phyloP scores from a whole-genome alignment of 2,888 invertebrate genomes.

The Campoletis raptor region DNA sequence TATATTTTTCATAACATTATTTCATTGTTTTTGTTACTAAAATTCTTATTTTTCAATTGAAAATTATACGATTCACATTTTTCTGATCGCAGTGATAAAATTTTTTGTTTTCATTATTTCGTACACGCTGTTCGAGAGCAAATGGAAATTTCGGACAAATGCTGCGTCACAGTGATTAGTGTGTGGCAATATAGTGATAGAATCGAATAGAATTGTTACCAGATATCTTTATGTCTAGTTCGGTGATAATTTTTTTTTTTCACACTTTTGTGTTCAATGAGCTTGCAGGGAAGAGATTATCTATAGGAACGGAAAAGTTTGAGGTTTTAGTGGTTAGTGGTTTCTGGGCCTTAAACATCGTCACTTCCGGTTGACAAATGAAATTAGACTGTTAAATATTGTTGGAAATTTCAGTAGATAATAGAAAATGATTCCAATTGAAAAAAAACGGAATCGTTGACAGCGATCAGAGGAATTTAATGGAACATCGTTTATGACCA shows the following conservation, averaged over 20 bases:
- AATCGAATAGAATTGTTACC: neutral
- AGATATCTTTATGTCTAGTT: neutral
- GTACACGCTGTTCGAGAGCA: neutral
- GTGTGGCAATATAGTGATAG: neutral
- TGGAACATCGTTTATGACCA: neutral
- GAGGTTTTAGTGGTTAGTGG: neutral
- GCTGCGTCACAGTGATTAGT: conserved; percentile 17
- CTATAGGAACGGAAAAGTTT: neutral
- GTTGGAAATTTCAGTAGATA: neutral
- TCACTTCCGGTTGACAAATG: neutral
- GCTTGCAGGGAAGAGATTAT: neutral
- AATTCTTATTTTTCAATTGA: neutral
- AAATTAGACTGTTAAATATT: neutral
- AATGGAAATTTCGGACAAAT: neutral
- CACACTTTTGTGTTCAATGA: neutral
- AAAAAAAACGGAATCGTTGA: neutral
- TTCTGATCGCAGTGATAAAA: neutral
- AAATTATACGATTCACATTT: neutral
- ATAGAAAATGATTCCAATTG: neutral
- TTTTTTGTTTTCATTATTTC: neutral
- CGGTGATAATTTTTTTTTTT: neutral
- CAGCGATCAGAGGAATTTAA: neutral
- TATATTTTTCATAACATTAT: too few species aligned
- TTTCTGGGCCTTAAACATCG: neutral
- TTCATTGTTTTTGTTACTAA: neutral